These are phyloP conservation scores for Ailuropoda melanoleuca DNA, from an alignment of 2,113 vertebrate species.

Conservation along the genomic window DNA sequence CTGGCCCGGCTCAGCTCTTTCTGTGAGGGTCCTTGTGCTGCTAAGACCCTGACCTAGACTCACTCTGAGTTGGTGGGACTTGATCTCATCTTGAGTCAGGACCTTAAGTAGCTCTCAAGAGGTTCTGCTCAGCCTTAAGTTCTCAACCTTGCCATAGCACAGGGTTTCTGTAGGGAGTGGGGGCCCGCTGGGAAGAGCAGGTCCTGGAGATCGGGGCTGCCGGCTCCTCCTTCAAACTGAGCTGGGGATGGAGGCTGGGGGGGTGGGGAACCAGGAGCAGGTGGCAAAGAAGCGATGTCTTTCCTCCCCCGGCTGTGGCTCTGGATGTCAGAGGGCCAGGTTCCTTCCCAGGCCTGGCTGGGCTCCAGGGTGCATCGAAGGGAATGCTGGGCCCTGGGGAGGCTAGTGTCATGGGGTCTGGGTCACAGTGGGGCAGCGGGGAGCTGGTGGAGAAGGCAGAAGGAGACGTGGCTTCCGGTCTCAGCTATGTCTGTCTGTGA, in stretches of 20 bases:
- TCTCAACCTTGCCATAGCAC: conserved; percentile 45
- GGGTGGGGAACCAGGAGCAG: neutral
- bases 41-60: conserved; percentile 21
- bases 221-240: neutral
- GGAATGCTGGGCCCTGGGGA: neutral
- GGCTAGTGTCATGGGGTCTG: neutral
- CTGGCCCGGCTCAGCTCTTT: neutral
- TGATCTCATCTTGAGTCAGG: conserved; percentile 61
- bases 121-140: conserved; percentile 80
- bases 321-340: neutral
- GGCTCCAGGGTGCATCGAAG: neutral
- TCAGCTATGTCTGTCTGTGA: conserved; percentile 10
- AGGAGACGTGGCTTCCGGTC: neutral
- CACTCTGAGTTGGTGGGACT: conserved; percentile 23
- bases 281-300: neutral
- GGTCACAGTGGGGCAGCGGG: neutral
- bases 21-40: conserved; percentile 30
- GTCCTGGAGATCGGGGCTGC: neutral
- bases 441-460: neutral
- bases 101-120: conserved; percentile 84
- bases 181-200: neutral
- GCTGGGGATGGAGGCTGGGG: neutral
- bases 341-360: neutral
- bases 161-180: conserved; percentile 4
- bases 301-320: neutral